Base-by-base conservation (phyloP, 2,888 invertebrate genomes). In the Standfussiana lucernea region DNA sequence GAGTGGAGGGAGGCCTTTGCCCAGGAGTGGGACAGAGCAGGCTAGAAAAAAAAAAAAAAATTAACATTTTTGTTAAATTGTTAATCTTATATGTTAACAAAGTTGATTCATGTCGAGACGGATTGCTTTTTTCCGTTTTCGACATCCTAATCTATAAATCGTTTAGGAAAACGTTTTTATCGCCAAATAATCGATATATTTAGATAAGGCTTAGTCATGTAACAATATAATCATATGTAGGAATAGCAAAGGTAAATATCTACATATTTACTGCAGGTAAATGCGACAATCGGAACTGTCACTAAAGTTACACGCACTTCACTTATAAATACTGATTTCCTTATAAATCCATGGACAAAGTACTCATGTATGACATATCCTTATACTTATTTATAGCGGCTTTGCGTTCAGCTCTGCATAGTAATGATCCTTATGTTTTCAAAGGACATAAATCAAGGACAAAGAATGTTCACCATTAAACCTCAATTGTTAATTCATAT, bases 311-410 rank as follows among this genome's bases (percentile, higher is more conserved):
- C 15, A 56, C 28, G 10, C 42, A 66, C 61, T 72, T 56, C 67
- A 84, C 37, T 40, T 59, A 59, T 69, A 59, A 68, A 72, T 59
- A 28, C 40, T 68, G 67, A 61, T 72, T 75, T 75, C 75, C 71
- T 81, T 85, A 81, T 69, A 56, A 32, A 28, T 53, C 47, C n/a
- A 59, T 50, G 67, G 64, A 71, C 50, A 71, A 69, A 40, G 59
- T 69, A 56, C 47, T 61, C 42, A 45, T 69, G 72, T 72, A 76
- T 72, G 66, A 82, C 69, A 76, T 82, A 82, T 82, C 82, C 77
- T 76, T 72, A 76, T 59, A 40, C 50, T 72, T 85, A 86, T 83
- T 76, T 72, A 82, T 82, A 72, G 68, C 61, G 8, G 11, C n/a
- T 85, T 75, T 28, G 69, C 64, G 45, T 56, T 67, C 53, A 64